These are phyloP conservation scores for Oriolus oriolus DNA, from an alignment of 2,113 vertebrate genomes.

Conservation along the genomic window DNA sequence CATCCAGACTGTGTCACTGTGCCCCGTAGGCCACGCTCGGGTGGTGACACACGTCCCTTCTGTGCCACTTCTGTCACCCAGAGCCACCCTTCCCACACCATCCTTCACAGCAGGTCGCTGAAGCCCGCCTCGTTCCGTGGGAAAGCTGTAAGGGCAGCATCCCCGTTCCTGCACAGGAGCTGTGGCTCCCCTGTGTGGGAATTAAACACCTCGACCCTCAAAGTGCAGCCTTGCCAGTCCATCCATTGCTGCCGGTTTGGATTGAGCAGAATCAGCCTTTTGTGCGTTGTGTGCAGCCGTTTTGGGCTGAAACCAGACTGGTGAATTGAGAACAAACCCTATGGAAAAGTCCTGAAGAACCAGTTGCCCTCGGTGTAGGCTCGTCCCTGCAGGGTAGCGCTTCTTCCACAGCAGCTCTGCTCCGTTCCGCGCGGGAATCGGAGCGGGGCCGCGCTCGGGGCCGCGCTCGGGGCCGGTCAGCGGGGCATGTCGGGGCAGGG, in stretches of 20 bases:
- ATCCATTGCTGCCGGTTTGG: not conserved
- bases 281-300: fast-evolving
- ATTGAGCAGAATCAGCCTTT: not conserved
- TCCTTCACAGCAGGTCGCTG: not conserved
- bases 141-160: not conserved
- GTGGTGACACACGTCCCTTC: not conserved
- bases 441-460: not conserved
- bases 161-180: not conserved
- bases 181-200: not conserved
- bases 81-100: not conserved
- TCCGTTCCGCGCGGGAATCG: not conserved
- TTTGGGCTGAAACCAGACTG: not conserved
- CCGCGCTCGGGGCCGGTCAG: not conserved
- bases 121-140: not conserved
- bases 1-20: not conserved
- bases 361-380: not conserved
- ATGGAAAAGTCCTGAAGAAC: conserved; percentile 21
- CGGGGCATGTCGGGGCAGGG: fast-evolving
- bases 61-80: not conserved
- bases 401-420: not conserved
- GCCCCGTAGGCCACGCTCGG: not conserved
- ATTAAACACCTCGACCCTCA: not conserved
- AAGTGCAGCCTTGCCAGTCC: not conserved
- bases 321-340: not conserved
- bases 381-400: not conserved